Conservation (phyloP, 2,113 vertebrate species). For the Dipodomys spectabilis region DNA sequence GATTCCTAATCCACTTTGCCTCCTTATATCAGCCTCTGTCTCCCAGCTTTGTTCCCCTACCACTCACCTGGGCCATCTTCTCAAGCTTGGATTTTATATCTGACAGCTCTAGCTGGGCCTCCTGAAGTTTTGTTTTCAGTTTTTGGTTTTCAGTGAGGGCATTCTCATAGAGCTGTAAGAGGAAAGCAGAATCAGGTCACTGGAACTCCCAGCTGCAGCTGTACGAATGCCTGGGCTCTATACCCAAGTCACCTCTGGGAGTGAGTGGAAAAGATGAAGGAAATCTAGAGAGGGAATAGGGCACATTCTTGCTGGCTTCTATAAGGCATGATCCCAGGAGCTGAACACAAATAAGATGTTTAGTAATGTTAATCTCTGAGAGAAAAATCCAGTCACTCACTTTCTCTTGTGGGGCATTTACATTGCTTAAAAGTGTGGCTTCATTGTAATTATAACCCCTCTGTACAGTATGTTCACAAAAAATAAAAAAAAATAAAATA, state of each 20-base stretch:
- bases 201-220: background rate
- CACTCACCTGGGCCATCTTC: conserved; percentile 93
- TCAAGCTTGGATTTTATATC: conserved; percentile 94
- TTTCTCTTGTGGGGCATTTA: background rate
- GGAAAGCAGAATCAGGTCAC: background rate
- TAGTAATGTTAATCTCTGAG: background rate
- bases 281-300: background rate
- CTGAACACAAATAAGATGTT: background rate
- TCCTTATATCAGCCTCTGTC: background rate
- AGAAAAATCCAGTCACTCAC: background rate
- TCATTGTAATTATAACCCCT: no score
- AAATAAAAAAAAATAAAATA: no score
- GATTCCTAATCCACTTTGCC: background rate
- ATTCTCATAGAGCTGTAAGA: conserved; percentile 92
- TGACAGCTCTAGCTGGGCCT: conserved; percentile 93
- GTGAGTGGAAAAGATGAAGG: background rate
- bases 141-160: conserved; percentile 96
- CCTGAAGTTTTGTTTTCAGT: conserved; percentile 94
- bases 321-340: background rate
- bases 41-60: background rate
- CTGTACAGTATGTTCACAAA: no score
- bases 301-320: background rate
- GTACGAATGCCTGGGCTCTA: background rate
- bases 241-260: no score
- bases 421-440: background rate